phyloP scores from a whole-genome alignment of 2,113 vertebrate species.

The Amia ocellicauda region DNA sequence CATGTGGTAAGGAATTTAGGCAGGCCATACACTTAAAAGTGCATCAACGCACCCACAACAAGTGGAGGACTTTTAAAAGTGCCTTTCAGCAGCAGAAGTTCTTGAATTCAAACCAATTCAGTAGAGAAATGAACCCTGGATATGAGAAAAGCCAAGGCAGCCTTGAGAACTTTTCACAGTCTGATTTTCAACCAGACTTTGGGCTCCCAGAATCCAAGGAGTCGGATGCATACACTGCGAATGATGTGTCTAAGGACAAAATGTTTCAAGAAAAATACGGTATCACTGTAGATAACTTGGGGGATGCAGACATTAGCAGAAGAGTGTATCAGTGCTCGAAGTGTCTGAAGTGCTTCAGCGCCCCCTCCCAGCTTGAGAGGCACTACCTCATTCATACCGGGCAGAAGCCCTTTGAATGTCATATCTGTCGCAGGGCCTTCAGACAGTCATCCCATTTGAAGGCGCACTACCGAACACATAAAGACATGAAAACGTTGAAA shows the following conservation, averaged over 20 bases:
- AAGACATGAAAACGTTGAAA: conserved; percentile 38
- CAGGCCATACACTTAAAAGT: conserved; percentile 70
- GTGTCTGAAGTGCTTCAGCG: conserved; percentile 69
- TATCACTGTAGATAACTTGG: background rate
- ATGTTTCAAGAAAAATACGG: background rate
- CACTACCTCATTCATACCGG: conserved; percentile 75
- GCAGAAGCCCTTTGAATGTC: conserved; percentile 70
- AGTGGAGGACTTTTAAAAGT: conserved; percentile 16
- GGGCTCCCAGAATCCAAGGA: background rate
- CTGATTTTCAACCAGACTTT: background rate
- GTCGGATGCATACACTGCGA: background rate
- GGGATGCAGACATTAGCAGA: background rate
- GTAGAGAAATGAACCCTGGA: background rate
- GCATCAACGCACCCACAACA: conserved; percentile 47
- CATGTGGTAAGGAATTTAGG: conserved; percentile 73
- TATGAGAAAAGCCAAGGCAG: background rate
- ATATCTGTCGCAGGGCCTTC: conserved; percentile 67
- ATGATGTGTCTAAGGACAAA: background rate
- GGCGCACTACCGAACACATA: conserved; percentile 67
- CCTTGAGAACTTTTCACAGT: background rate
- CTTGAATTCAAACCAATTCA: conserved; percentile 1
- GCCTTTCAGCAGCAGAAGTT: conserved; percentile 11
- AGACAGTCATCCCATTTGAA: conserved; percentile 74
- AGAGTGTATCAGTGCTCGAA: conserved; percentile 20
- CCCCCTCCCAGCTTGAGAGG: conserved; percentile 69